Evolutionary conservation across 2,888 invertebrate genomes (phyloP).

Genomic region (Noctua janthe): DNA sequence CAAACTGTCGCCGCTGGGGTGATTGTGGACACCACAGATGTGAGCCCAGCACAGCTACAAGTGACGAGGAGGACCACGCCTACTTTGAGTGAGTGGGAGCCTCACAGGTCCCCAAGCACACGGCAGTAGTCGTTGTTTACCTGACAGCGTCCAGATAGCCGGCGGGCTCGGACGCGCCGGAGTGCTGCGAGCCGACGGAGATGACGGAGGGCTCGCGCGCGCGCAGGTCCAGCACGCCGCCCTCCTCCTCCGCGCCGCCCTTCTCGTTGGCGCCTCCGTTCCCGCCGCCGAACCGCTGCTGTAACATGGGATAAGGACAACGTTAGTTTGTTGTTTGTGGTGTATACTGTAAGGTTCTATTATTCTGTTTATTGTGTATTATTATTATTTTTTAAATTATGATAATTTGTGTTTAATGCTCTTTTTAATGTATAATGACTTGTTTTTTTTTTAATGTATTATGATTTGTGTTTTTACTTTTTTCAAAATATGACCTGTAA

Average conservation of each 20-base stretch:
- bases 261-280: neutral
- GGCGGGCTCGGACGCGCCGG: conserved; percentile 87
- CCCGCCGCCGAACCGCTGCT: neutral
- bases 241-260: conserved; percentile 66
- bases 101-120: neutral
- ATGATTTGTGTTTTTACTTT: too few relatives aligned
- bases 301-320: neutral
- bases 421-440: too few relatives aligned
- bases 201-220: conserved; percentile 88
- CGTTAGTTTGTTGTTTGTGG: too few relatives aligned
- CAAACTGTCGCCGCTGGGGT: neutral
- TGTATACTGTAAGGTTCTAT: too few relatives aligned
- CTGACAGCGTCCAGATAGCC: conserved; percentile 87
- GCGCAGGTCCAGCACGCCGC: conserved; percentile 90
- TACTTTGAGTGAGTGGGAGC: too few relatives aligned
- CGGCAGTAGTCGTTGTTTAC: conserved; percentile 43
- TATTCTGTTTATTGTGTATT: too few relatives aligned
- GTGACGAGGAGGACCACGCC: neutral
- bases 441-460: too few relatives aligned
- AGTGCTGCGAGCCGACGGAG: conserved; percentile 89
- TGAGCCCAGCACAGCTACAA: neutral
- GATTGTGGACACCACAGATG: too few relatives aligned
- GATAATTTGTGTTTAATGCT: too few relatives aligned
- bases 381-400: too few relatives aligned
- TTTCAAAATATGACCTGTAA: too few relatives aligned